phyloP scores from a whole-genome alignment of 2,888 invertebrate genomes.

The Coelinius sp. region DNA sequence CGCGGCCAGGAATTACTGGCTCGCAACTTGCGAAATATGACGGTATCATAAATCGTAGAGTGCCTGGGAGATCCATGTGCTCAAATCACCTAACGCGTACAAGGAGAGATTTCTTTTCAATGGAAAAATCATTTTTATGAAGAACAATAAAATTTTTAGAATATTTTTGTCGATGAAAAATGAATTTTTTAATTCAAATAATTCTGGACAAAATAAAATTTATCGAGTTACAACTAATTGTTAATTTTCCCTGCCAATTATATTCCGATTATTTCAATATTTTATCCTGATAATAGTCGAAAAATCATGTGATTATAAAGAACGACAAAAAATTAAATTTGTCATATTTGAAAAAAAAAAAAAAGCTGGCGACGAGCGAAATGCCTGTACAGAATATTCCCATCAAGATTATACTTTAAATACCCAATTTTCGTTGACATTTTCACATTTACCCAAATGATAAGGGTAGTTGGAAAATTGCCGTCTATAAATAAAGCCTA shows the following conservation, averaged over 20 bases:
- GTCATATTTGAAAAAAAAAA: neutral
- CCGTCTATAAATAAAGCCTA: constrained; percentile 22
- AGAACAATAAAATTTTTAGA: neutral
- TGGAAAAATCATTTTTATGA: neutral
- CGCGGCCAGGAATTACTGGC: constrained; percentile 75
- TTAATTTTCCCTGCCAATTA: too few relatives aligned
- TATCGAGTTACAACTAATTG: neutral
- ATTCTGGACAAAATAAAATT: neutral
- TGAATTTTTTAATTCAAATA: neutral
- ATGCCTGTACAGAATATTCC: neutral
- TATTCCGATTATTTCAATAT: too few relatives aligned
- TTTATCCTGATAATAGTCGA: too few relatives aligned
- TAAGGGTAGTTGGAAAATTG: constrained; percentile 24
- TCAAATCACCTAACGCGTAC: constrained; percentile 4
- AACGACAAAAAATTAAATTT: neutral
- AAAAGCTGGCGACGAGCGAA: neutral
- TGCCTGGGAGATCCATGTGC: constrained; percentile 28
- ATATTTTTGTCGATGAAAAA: neutral
- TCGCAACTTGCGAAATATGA: constrained; percentile 76
- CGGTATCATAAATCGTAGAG: constrained; percentile 74
- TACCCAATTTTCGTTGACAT: constrained; percentile 11
- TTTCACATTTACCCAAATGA: constrained; percentile 3
- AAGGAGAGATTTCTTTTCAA: neutral
- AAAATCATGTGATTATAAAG: too few relatives aligned
- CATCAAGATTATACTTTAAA: constrained; percentile 19